Evolutionary conservation across 2,888 invertebrate species (phyloP), one percentile per base, ranked within the genome.

Genomic region (Hofmannophila pseudospretella): DNA sequence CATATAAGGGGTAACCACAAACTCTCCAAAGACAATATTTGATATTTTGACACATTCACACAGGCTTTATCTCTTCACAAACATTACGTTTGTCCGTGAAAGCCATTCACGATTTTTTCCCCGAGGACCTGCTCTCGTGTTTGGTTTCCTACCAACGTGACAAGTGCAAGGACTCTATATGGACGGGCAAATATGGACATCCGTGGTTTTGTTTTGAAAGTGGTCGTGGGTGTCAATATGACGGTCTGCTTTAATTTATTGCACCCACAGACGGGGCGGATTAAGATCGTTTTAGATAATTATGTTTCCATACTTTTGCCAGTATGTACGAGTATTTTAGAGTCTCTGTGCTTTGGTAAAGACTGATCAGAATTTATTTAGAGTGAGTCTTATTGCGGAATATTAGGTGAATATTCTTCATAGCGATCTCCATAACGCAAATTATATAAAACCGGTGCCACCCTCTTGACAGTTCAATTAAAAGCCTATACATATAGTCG

Each of bases 21-120:
- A 57, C 59, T 53, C 60, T 53, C 60, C 62, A 71, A 63, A 72
- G 77, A 77, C 79, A 85, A 86, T 86, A 82, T 80, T 82, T 81
- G 76, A 75, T 75, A 72, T 86, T 88, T 88, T 88, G 85, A 84
- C 85, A 82, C 81, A 86, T 86, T 87, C 85, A 86, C 81, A 82
- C 79, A 80, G 68, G 57, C 69, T 80, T 85, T 86, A 86, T 86
- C 85, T 67, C 66, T 72, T 68, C 57, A 50, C 73, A 80, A 79
- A 86, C 75, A 82, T 85, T 54, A 63, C 76, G 81, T 76, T 81
- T 85, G 69, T 67, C 65, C 73, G 82, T 77, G 80, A 84, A 84
- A 80, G 78, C 67, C 71, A 75, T 82, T 76, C 73, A 78, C 57
- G 58, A 57, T 77, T 81, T 82, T 81, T 74, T 80, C 70, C 62